Percentiles rank a stretch among this genome's conserved stretches.
These are phyloP conservation scores for Monomorium pharaonis DNA, from an alignment of 1,140 invertebrate genomes.

Conservation along the genomic window DNA sequence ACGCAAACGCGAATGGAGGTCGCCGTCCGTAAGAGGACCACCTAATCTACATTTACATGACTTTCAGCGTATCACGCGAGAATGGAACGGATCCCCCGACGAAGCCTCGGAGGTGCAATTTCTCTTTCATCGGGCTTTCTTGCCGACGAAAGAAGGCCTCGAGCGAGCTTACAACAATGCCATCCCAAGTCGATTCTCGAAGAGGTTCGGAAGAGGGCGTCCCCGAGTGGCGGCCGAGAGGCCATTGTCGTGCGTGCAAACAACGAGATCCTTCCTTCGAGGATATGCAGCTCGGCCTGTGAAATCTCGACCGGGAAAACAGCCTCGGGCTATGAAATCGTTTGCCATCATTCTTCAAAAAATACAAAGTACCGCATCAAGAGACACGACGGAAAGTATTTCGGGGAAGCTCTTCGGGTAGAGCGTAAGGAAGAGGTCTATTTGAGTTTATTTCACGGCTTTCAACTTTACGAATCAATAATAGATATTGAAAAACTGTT, in stretches of 20 bases:
- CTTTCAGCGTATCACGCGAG: slow-evolving; percentile 47
- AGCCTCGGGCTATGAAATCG: background rate
- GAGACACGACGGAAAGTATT: background rate
- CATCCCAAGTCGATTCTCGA: slow-evolving; percentile 55
- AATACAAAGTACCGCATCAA: background rate
- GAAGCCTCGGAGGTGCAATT: slow-evolving; percentile 24
- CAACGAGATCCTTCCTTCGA: slow-evolving; percentile 63
- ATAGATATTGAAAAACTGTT: background rate
- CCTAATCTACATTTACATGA: slow-evolving; percentile 69
- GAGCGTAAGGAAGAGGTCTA: background rate
- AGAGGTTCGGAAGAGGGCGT: slow-evolving; percentile 22
- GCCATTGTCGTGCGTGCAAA: slow-evolving; percentile 62
- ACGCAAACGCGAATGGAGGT: slow-evolving; percentile 12
- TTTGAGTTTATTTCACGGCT: background rate
- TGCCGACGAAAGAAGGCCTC: slow-evolving; percentile 52
- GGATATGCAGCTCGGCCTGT: slow-evolving; percentile 45
- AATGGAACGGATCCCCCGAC: slow-evolving; percentile 38
- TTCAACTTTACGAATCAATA: background rate
- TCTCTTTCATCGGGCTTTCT: slow-evolving; percentile 21
- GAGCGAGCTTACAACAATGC: slow-evolving; percentile 58
- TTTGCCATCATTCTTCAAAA: background rate
- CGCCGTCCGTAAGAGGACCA: slow-evolving; percentile 49
- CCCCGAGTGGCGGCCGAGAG: slow-evolving; percentile 7
- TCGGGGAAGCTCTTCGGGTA: background rate
- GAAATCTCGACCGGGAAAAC: slow-evolving; percentile 38